A percentile compares a stretch with the other conserved stretches of the same genome.
Evolutionary conservation across 2,888 invertebrate species (phyloP).

Genomic region (Heteropelma amictum): DNA sequence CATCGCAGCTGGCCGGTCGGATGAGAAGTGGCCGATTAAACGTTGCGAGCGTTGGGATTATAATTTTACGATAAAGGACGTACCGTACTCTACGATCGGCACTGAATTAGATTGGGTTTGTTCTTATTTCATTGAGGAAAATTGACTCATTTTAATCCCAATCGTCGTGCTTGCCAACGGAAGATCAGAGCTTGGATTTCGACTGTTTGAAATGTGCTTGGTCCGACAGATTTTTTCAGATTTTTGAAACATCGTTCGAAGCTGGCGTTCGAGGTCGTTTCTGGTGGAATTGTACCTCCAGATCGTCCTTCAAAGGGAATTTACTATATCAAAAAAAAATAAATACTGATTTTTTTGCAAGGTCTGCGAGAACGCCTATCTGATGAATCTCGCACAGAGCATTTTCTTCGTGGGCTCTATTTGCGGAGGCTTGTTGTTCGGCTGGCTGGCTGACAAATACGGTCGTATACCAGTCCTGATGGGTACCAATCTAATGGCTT

Average conservation of each 20-base stretch:
- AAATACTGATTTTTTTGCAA: slow-evolving; percentile 18
- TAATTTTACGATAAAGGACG: slow-evolving; percentile 52
- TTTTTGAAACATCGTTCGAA: neutral
- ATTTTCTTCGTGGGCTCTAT: slow-evolving; percentile 67
- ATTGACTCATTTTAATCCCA: too few species aligned
- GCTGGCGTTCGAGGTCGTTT: too few species aligned
- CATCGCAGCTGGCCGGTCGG: slow-evolving; percentile 16
- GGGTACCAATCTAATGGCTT: slow-evolving; percentile 60
- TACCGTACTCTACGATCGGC: slow-evolving; percentile 55
- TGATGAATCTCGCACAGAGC: slow-evolving; percentile 62
- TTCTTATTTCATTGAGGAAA: too few species aligned
- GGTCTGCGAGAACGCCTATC: slow-evolving; percentile 66
- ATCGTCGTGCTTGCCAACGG: too few species aligned
- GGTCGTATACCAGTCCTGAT: slow-evolving; percentile 67
- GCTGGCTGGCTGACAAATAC: slow-evolving; percentile 63
- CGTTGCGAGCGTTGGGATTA: slow-evolving; percentile 58
- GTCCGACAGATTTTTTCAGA: neutral
- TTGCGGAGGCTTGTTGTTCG: slow-evolving; percentile 64
- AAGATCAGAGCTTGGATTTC: too few species aligned
- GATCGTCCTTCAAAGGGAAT: too few species aligned
- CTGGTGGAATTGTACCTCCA: too few species aligned
- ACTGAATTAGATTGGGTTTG: slow-evolving; percentile 57
- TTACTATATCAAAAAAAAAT: too few species aligned
- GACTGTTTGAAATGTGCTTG: too few species aligned
- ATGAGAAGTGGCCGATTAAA: slow-evolving; percentile 55